These are phyloP conservation scores for Drosophila aldrichi DNA, from an alignment of 2,888 invertebrate species.

Conservation along the genomic window DNA sequence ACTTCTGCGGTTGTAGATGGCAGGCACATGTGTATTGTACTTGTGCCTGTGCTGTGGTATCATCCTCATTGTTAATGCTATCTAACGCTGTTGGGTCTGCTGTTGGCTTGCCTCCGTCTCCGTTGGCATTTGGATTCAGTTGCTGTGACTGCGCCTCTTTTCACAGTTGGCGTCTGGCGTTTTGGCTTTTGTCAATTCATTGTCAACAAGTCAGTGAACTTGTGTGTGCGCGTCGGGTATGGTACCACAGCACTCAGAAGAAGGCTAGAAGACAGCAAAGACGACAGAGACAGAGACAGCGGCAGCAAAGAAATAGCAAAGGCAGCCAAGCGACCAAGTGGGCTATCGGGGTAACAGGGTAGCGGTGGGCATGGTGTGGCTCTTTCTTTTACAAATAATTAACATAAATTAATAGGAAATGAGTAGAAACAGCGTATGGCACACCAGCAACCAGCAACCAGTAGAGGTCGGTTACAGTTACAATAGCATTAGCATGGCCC, in stretches of 20 bases:
- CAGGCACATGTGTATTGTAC: slow-evolving; percentile 54
- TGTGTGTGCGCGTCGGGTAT: slow-evolving; percentile 47
- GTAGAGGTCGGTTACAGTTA: slow-evolving; percentile 58
- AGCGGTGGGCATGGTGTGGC: slow-evolving; percentile 51
- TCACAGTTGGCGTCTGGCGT: slow-evolving; percentile 44
- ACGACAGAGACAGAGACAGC: not conserved
- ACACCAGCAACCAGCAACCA: slow-evolving; percentile 29
- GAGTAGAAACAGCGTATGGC: slow-evolving; percentile 59
- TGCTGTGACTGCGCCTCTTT: slow-evolving; percentile 39
- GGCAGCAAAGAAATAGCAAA: slow-evolving; percentile 8
- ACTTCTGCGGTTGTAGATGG: slow-evolving; percentile 29
- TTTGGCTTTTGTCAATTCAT: slow-evolving; percentile 74
- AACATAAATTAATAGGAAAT: slow-evolving; percentile 78
- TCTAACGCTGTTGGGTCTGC: slow-evolving; percentile 24
- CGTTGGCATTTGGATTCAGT: slow-evolving; percentile 15
- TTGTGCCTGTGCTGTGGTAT: slow-evolving; percentile 55
- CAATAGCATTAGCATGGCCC: slow-evolving; percentile 45
- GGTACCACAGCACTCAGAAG: slow-evolving; percentile 40
- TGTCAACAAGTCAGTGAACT: slow-evolving; percentile 79
- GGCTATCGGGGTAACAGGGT: slow-evolving; percentile 41
- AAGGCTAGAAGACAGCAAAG: slow-evolving; percentile 26
- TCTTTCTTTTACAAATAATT: slow-evolving; percentile 75
- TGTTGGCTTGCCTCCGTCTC: not conserved
- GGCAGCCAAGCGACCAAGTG: slow-evolving; percentile 42
- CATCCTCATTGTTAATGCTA: slow-evolving; percentile 59